Evolutionary conservation across 2,113 vertebrate genomes (phyloP).

Genomic region (Sus scrofa): T2T-Sscrofa CM000821.6:49477501-49478000

Average conservation of each 20-base stretch:
- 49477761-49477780: background rate
- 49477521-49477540: conserved; percentile 54
- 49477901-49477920: background rate
- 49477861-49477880: background rate
- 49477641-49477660: conserved; percentile 61
- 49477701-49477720: conserved; percentile 25
- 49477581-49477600: conserved; percentile 64
- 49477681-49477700: conserved; percentile 66
- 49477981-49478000: background rate
- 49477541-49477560: conserved; percentile 42
- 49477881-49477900: background rate
- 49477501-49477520: conserved; percentile 70
- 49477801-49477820: background rate
- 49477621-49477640: conserved; percentile 66
- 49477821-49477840: conserved; percentile 2
- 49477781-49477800: conserved; percentile 35
- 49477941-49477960: conserved; percentile 22
- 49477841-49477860: background rate
- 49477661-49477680: conserved; percentile 55
- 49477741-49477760: conserved; percentile 54
- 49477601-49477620: conserved; percentile 35
- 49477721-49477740: background rate
- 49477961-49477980: background rate
- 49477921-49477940: background rate
- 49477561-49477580: conserved; percentile 36